These are phyloP conservation scores for Amblyopsis rosae DNA, from an alignment of 2,113 vertebrate species.

Conservation along the genomic window DNA sequence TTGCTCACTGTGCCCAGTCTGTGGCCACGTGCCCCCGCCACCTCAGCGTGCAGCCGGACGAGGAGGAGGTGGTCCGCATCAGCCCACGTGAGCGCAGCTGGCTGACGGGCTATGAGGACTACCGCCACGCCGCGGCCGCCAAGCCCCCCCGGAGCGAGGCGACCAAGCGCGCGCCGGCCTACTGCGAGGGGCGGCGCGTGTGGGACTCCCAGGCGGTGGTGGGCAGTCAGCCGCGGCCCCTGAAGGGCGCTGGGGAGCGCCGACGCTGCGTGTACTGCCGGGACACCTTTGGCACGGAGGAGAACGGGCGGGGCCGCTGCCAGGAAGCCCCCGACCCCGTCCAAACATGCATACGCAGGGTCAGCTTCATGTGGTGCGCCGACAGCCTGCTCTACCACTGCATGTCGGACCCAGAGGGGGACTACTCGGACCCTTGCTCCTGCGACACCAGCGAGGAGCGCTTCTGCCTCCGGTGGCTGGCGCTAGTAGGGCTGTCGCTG, in stretches of 20 bases:
- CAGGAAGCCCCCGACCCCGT: conserved; percentile 91
- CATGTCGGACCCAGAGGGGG: conserved; percentile 97
- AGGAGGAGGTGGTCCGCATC: conserved; percentile 91
- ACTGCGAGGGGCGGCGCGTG: conserved; percentile 43
- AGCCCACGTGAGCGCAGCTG: conserved; percentile 90
- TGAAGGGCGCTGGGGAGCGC: conserved; percentile 81
- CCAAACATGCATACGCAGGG: conserved; percentile 89
- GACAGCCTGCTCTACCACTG: conserved; percentile 98
- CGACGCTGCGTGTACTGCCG: conserved; percentile 91
- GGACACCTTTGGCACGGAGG: conserved; percentile 90
- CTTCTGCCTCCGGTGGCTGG: conserved; percentile 95
- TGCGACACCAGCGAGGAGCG: conserved; percentile 93
- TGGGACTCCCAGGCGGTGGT: conserved; percentile 77
- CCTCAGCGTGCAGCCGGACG: conserved; percentile 87
- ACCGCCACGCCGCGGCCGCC: conserved; percentile 82
- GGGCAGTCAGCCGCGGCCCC: conserved; percentile 77
- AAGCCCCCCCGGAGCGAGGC: conserved; percentile 31
- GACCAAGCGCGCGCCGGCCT: neutral
- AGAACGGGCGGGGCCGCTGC: conserved; percentile 88
- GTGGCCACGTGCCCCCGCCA: conserved; percentile 83
- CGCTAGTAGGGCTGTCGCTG: conserved; percentile 90
- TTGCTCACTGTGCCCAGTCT: conserved; percentile 39
- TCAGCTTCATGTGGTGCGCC: conserved; percentile 97
- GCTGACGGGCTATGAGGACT: conserved; percentile 94
- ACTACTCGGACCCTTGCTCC: conserved; percentile 95